Conservation (phyloP, 2,113 vertebrate genomes). For the Felis chaus region DNA sequence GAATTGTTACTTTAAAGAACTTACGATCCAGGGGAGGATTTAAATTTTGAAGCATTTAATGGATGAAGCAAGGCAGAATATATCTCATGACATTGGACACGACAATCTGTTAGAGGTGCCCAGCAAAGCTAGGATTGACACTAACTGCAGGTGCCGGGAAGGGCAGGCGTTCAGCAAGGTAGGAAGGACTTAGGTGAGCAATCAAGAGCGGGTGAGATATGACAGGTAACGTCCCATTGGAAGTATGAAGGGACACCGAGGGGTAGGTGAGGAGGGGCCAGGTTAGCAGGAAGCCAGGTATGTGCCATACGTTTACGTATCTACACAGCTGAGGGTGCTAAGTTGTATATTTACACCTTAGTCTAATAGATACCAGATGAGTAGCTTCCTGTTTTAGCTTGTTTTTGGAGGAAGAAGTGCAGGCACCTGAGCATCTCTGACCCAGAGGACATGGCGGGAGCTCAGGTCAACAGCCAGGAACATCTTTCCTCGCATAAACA, state of each 20-base stretch:
- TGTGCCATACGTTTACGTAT: fast-evolving
- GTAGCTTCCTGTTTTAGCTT: background rate
- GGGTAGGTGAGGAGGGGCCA: fast-evolving
- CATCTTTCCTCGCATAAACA: background rate
- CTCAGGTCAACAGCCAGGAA: background rate
- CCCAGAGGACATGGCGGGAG: fast-evolving
- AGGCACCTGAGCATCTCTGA: fast-evolving
- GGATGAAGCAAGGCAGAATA: no score
- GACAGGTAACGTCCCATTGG: background rate
- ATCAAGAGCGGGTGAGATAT: no score
- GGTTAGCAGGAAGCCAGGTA: background rate
- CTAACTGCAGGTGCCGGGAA: background rate
- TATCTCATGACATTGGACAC: background rate
- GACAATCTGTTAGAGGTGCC: no score
- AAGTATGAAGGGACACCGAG: fast-evolving
- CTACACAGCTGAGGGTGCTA: fast-evolving
- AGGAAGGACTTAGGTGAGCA: background rate
- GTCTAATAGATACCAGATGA: fast-evolving
- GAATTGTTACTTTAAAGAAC: background rate
- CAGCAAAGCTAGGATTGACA: background rate
- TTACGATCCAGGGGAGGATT: background rate
- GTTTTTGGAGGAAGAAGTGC: background rate
- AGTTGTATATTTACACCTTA: background rate
- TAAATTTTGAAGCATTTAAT: background rate
- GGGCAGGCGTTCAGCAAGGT: background rate